These are phyloP conservation scores for Schrankia costaestrigalis DNA, from an alignment of 2,888 invertebrate genomes.

Conservation along the genomic window DNA sequence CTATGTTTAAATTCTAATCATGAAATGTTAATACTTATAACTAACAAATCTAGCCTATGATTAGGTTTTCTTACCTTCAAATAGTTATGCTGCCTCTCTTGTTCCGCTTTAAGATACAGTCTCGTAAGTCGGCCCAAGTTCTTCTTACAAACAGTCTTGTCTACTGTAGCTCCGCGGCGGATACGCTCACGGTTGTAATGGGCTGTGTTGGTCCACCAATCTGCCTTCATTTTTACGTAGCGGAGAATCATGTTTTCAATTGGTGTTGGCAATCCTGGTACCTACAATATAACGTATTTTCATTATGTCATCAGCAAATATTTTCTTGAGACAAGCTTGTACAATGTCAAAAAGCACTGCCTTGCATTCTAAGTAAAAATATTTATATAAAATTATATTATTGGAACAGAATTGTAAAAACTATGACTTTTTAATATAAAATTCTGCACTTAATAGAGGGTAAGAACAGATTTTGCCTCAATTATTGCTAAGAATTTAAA, in stretches of 20 bases:
- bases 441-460: too few species aligned
- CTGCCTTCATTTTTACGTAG: constrained; percentile 99
- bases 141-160: constrained; percentile 99
- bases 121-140: constrained; percentile 98
- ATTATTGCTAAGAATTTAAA: too few species aligned
- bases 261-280: constrained; percentile 98
- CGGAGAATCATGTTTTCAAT: constrained; percentile 99
- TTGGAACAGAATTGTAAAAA: too few species aligned
- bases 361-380: too few species aligned
- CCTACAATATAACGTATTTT: constrained; percentile 59
- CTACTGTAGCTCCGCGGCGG: constrained; percentile 99
- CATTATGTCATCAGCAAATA: too few species aligned
- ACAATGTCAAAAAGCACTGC: too few species aligned
- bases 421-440: too few species aligned
- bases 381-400: too few species aligned
- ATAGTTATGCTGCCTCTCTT: constrained; percentile 99
- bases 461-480: too few species aligned
- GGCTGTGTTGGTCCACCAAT: constrained; percentile 99
- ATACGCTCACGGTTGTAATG: constrained; percentile 99
- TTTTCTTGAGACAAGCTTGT: too few species aligned
- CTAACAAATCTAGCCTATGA: not conserved
- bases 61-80: constrained; percentile 85
- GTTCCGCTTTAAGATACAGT: constrained; percentile 98
- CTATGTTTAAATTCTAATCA: not conserved
- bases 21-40: not conserved